Conservation (phyloP, 2,888 invertebrate species). For the Lordiphosa fenestrarum region DNA sequence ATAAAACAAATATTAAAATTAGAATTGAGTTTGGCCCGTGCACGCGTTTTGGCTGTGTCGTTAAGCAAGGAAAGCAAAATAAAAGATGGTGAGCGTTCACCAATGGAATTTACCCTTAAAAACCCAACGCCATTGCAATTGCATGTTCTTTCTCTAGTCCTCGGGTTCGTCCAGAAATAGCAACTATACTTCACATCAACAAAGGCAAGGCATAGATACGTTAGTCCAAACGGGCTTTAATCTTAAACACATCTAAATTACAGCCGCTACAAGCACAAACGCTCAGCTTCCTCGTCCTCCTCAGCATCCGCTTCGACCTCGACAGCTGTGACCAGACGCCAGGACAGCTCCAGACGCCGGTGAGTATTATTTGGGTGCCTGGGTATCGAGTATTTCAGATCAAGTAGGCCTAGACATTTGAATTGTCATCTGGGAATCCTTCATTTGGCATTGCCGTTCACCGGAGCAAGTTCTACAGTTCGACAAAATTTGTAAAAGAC, state of each 20-base stretch:
- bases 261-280: conserved; percentile 16
- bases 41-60: conserved; percentile 1
- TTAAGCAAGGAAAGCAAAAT: background rate
- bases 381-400: conserved; percentile 9
- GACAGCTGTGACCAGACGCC: conserved; percentile 19
- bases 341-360: conserved; percentile 10
- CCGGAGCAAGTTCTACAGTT: conserved; percentile 34
- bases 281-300: conserved; percentile 24
- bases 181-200: conserved; percentile 1
- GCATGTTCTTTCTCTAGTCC: conserved; percentile 6
- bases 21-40: background rate
- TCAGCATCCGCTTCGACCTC: conserved; percentile 6
- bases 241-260: background rate
- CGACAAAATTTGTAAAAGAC: conserved; percentile 6
- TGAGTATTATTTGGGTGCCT: background rate
- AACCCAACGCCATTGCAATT: background rate
- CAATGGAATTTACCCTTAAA: background rate
- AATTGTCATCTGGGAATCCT: conserved; percentile 38
- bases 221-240: background rate
- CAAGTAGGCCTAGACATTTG: conserved; percentile 39
- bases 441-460: conserved; percentile 40
- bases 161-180: conserved; percentile 16
- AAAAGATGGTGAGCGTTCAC: conserved; percentile 19
- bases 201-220: conserved; percentile 13
- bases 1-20: conserved; percentile 11